Percentiles rank a stretch among this genome's conserved stretches.
phyloP scores from a whole-genome alignment of 2,888 invertebrate species.

The Tipula confusa region DNA sequence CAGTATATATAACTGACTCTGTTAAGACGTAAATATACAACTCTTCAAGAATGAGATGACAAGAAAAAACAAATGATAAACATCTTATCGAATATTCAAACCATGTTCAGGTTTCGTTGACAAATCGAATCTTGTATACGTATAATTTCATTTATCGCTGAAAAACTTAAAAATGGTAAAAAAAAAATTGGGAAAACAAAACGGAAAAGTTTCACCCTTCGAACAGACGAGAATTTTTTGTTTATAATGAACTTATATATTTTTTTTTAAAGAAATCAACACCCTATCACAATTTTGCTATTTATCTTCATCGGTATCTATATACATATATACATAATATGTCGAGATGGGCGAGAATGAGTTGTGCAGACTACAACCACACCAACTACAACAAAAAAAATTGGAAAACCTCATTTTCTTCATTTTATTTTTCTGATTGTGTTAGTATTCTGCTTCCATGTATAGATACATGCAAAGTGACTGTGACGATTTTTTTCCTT shows the following conservation, averaged over 20 bases:
- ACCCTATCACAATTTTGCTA: slow-evolving; percentile 15
- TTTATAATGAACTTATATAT: slow-evolving; percentile 26
- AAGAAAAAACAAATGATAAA: not conserved
- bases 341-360: not conserved
- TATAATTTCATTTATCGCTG: slow-evolving; percentile 30
- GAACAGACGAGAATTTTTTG: not conserved
- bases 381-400: no score
- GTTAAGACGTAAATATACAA: not conserved
- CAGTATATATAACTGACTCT: no score
- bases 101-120: slow-evolving; percentile 32
- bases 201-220: slow-evolving; percentile 27
- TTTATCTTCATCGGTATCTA: not conserved
- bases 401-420: slow-evolving; percentile 14
- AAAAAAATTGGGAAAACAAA: not conserved
- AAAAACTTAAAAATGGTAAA: not conserved
- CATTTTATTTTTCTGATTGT: not conserved
- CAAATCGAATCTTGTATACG: slow-evolving; percentile 31
- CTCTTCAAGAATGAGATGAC: not conserved
- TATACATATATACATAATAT: not conserved
- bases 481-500: not conserved
- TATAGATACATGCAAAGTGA: not conserved
- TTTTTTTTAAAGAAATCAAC: slow-evolving; percentile 25
- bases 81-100: slow-evolving; percentile 30
- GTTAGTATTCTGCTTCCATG: not conserved
- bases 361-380: not conserved